Conservation (phyloP, 2,113 vertebrate genomes). For the Rallus limicola region DNA sequence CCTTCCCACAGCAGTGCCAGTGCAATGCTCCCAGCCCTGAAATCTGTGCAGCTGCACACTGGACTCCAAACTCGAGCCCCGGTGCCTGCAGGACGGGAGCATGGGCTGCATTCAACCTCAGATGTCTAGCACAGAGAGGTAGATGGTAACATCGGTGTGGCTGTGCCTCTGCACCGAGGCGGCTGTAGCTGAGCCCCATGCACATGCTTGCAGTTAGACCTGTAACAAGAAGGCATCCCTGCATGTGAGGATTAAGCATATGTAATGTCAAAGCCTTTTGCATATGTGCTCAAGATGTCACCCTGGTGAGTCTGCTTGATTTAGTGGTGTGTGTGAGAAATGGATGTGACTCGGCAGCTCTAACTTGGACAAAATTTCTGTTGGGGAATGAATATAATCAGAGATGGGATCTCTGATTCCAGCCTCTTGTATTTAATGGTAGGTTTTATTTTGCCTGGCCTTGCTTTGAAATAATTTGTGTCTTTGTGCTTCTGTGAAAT, state of each 20-base stretch:
- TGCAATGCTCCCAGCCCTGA: background rate
- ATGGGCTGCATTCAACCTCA: background rate
- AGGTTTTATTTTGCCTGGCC: conserved; percentile 26
- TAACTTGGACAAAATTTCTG: background rate
- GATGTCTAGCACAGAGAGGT: background rate
- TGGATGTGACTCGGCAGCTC: background rate
- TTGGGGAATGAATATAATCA: background rate
- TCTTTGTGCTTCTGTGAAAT: conserved; percentile 40
- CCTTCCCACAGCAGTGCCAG: background rate
- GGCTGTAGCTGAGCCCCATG: background rate
- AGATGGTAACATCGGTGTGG: background rate
- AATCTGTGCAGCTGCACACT: background rate
- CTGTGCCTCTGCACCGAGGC: background rate
- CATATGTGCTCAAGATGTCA: background rate
- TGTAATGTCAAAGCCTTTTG: background rate
- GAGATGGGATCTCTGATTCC: conserved; percentile 46
- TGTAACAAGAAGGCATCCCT: background rate
- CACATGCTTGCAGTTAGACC: background rate
- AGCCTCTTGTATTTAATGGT: conserved; percentile 6
- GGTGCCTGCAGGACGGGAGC: background rate
- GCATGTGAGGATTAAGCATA: background rate
- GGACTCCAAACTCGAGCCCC: background rate
- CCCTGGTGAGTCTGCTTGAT: background rate
- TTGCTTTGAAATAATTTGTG: conserved; percentile 35
- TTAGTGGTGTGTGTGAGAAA: background rate